These are phyloP conservation scores for Ptychadena robeensis DNA, from an alignment of 2,797 vertebrate species.

Conservation along the genomic window DNA sequence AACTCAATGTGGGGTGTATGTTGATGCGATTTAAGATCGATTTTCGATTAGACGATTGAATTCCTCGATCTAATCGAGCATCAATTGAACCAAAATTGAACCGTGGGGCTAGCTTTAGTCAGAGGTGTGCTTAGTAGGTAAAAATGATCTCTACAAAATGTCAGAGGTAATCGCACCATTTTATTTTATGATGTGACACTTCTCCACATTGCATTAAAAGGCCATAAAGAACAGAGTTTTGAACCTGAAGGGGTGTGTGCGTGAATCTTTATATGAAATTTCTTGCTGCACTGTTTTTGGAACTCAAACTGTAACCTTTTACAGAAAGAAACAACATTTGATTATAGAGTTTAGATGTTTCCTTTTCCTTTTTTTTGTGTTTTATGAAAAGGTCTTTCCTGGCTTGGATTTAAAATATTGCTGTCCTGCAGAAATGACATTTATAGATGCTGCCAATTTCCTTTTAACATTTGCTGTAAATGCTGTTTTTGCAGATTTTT, in stretches of 20 bases:
- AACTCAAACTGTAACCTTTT: constrained; percentile 24
- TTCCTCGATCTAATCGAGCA: no score
- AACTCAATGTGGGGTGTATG: no score
- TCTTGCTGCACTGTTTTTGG: neutral
- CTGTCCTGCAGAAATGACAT: constrained; percentile 41
- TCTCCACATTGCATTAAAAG: no score
- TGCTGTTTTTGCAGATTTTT: constrained; percentile 11
- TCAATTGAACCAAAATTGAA: no score
- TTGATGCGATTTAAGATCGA: no score
- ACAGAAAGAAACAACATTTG: constrained; percentile 10
- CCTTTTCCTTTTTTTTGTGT: neutral
- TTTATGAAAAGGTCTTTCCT: constrained; percentile 49
- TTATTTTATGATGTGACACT: no score
- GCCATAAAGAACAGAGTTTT: constrained; percentile 5
- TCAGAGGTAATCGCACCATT: neutral
- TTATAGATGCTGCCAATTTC: constrained; percentile 32
- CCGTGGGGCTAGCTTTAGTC: no score
- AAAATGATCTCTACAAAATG: constrained; percentile 25
- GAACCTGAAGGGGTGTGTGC: constrained; percentile 1
- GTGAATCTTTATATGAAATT: constrained; percentile 8
- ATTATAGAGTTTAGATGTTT: constrained; percentile 25
- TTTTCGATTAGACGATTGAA: no score
- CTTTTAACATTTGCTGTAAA: constrained; percentile 16
- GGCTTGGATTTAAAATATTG: constrained; percentile 39
- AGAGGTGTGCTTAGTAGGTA: no score